Evolutionary conservation across 2,113 vertebrate species (phyloP), one percentile per base, ranked within the genome.

Genomic region (Cyphomyrus plagiostoma): DNA sequence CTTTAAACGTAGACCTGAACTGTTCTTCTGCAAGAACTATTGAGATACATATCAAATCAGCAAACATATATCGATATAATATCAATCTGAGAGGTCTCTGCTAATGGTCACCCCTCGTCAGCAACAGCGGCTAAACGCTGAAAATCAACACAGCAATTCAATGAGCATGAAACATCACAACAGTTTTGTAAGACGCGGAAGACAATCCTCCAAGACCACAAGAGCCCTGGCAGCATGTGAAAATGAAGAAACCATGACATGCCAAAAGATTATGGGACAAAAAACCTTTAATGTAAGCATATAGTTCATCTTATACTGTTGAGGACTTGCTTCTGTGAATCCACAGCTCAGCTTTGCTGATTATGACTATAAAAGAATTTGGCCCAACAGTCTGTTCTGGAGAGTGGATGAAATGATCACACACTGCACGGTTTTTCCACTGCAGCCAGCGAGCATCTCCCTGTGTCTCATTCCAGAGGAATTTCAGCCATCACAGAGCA

Each of bases 281-380:
- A 42, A 77, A 80, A 80, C 74, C 74, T 42, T 42, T 39, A 80
- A 39, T 35, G 74, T 80, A 19, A 80, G 35, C 74, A 17, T 39
- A 39, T 6, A 13, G 35, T 80, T 70, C 62, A 70, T 70, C 26
- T 70, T 70, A 30, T 30, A 70, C n/a, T 30, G 62, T 30, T 80
- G 74, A 19, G 35, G 74, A 80, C 15, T 42, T 70, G 62, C n/a
- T 10, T 26, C 9, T 26, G n/a, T 30, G 10, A 70, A 70, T 70
- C 35, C 35, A 80, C 74, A 80, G 74, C 35, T 77, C 39, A 19
- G n/a, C 13, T 7, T 6, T 49, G 66, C 62, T 21, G 10, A 48
- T 88, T 46, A 52, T 30, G 13, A n/a, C 88, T 23, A 88, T 88
- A 88, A 48, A 88, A 88, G 46, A 26, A 48, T 9, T 26, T 46